Percentiles rank a stretch among this genome's conserved stretches.
These are phyloP conservation scores for Bombylius discolor DNA, from an alignment of 2,888 invertebrate genomes.

Conservation along the genomic window DNA sequence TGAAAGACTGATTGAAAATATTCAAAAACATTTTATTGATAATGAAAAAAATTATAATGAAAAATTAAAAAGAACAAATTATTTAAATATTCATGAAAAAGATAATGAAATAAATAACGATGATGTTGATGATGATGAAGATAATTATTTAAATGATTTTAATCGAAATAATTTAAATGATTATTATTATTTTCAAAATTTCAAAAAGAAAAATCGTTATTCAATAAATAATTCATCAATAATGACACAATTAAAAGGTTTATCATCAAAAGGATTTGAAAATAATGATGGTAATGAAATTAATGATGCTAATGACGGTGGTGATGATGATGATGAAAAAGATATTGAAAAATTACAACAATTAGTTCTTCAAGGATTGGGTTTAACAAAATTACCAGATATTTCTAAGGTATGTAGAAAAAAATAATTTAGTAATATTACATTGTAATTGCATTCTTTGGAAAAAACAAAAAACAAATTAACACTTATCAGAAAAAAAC, in stretches of 20 bases:
- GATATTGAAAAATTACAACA: slow-evolving; percentile 22
- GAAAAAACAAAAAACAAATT: no score
- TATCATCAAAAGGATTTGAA: not conserved
- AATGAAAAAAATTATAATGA: not conserved
- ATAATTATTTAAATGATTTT: not conserved
- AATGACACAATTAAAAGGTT: not conserved
- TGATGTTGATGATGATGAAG: not conserved
- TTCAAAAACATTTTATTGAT: no score
- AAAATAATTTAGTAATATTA: not conserved
- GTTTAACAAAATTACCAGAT: slow-evolving; percentile 26
- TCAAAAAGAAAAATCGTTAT: not conserved
- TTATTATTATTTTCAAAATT: not conserved
- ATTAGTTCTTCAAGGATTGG: slow-evolving; percentile 27
- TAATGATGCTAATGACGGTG: not conserved
- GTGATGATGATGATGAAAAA: not conserved
- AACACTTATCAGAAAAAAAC: no score
- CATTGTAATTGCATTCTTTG: no score
- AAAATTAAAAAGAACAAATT: not conserved
- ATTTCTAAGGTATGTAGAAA: slow-evolving; percentile 23
- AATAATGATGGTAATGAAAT: not conserved
- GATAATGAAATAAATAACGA: not conserved
- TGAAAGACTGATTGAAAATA: not conserved
- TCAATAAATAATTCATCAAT: not conserved
- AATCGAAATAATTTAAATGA: not conserved
- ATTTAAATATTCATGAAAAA: not conserved